A percentile compares a stretch with the other conserved stretches of the same genome.
Conservation (phyloP, 2,888 invertebrate species). For the Dryobota labecula region DNA sequence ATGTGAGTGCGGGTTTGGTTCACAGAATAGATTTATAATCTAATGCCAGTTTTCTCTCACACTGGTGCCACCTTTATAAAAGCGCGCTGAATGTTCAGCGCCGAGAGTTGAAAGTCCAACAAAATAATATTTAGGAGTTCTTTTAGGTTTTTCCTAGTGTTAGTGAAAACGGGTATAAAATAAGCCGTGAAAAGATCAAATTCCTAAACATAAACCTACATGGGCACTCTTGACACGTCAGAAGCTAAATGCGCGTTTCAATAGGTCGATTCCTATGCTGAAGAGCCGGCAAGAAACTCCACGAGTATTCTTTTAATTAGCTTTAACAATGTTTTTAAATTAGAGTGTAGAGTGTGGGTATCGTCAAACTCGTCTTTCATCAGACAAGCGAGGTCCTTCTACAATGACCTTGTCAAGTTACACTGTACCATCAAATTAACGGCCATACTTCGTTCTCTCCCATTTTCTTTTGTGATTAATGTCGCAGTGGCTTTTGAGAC, state of each 20-base stretch:
- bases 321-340: background rate
- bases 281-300: too few species aligned
- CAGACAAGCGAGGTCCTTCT: background rate
- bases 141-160: background rate
- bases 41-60: background rate
- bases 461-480: slow-evolving; percentile 44
- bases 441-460: slow-evolving; percentile 4
- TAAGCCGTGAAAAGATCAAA: background rate
- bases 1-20: background rate
- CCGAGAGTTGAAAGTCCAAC: too few species aligned
- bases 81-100: too few species aligned
- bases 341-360: background rate
- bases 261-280: too few species aligned
- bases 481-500: slow-evolving; percentile 31
- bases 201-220: too few species aligned
- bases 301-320: background rate
- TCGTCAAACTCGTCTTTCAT: background rate
- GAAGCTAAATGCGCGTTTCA: too few species aligned
- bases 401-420: slow-evolving; percentile 9
- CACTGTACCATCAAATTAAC: slow-evolving; percentile 19
- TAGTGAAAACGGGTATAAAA: background rate
- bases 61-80: background rate
- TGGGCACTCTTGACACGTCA: too few species aligned
- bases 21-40: background rate
- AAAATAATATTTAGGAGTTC: background rate